These are phyloP conservation scores for Trachelus troglodyta DNA, from an alignment of 2,888 invertebrate species.

Conservation along the genomic window DNA sequence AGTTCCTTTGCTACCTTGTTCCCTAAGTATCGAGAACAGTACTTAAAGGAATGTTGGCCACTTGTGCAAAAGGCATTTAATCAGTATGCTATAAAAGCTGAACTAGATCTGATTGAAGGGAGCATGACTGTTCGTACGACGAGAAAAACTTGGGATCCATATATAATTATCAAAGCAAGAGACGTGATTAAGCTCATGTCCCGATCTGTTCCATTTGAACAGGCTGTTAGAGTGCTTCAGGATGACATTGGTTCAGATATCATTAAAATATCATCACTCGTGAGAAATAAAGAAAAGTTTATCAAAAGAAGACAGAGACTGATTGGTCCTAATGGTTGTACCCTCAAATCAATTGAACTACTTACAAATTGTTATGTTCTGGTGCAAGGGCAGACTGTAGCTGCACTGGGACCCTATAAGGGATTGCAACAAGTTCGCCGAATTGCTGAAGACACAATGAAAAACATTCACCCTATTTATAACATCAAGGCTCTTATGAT, in stretches of 20 bases:
- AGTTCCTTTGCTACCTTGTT: slow-evolving; percentile 97
- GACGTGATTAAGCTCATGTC: slow-evolving; percentile 96
- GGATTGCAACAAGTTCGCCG: slow-evolving; percentile 84
- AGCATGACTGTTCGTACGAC: slow-evolving; percentile 96
- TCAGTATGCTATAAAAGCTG: slow-evolving; percentile 84
- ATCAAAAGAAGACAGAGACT: slow-evolving; percentile 93
- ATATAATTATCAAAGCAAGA: slow-evolving; percentile 93
- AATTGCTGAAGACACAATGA: slow-evolving; percentile 97
- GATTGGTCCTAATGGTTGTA: slow-evolving; percentile 98
- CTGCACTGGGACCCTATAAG: slow-evolving; percentile 95
- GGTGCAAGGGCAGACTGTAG: slow-evolving; percentile 97
- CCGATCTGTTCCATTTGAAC: slow-evolving; percentile 96
- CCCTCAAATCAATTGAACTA: slow-evolving; percentile 95
- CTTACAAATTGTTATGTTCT: slow-evolving; percentile 96
- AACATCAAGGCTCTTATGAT: slow-evolving; percentile 98
- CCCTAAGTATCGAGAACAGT: slow-evolving; percentile 97
- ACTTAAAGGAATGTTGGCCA: slow-evolving; percentile 95
- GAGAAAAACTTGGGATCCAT: slow-evolving; percentile 98
- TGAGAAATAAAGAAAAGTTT: slow-evolving; percentile 93
- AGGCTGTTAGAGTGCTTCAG: slow-evolving; percentile 86
- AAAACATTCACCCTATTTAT: slow-evolving; percentile 98
- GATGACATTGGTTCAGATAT: slow-evolving; percentile 96
- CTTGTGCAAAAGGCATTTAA: slow-evolving; percentile 87
- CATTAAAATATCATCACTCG: slow-evolving; percentile 93
- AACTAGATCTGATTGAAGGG: slow-evolving; percentile 92